A percentile compares a stretch with the other conserved stretches of the same genome.
Evolutionary conservation across 2,888 invertebrate species (phyloP).

Genomic region (Nymphalis urticae): DNA sequence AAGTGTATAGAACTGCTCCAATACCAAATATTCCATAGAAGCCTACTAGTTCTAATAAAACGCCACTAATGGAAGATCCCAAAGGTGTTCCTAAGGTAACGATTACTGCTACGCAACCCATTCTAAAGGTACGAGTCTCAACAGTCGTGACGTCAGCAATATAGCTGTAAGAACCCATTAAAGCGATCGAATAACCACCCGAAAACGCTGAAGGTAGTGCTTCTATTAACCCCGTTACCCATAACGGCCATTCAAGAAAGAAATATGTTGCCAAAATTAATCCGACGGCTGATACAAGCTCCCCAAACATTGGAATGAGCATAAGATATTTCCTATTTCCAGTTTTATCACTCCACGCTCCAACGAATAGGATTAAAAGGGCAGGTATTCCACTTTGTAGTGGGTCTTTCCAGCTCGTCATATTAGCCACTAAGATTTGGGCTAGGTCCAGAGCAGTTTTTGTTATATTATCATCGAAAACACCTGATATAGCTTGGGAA

Average conservation of each 20-base stretch:
- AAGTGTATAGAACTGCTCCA: constrained; percentile 54
- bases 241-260: constrained; percentile 80
- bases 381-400: constrained; percentile 81
- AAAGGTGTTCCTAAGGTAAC: constrained; percentile 75
- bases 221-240: constrained; percentile 79
- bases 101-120: constrained; percentile 82
- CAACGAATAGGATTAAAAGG: constrained; percentile 80
- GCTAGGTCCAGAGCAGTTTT: constrained; percentile 61
- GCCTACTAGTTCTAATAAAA: constrained; percentile 69
- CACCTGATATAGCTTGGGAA: constrained; percentile 60
- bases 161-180: constrained; percentile 83
- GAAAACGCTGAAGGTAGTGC: constrained; percentile 79
- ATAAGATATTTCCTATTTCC: constrained; percentile 81
- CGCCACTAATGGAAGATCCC: constrained; percentile 77
- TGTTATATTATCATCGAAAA: constrained; percentile 55
- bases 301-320: constrained; percentile 80
- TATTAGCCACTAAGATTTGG: constrained; percentile 71
- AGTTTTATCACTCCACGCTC: constrained; percentile 84
- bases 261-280: constrained; percentile 77
- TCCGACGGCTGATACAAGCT: constrained; percentile 76
- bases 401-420: constrained; percentile 79
- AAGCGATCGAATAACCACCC: constrained; percentile 80
- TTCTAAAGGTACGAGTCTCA: constrained; percentile 82
- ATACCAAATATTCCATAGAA: constrained; percentile 73
- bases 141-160: constrained; percentile 82